Conservation (phyloP, 2,797 vertebrate species). For the Melanotaenia boesemani region DNA sequence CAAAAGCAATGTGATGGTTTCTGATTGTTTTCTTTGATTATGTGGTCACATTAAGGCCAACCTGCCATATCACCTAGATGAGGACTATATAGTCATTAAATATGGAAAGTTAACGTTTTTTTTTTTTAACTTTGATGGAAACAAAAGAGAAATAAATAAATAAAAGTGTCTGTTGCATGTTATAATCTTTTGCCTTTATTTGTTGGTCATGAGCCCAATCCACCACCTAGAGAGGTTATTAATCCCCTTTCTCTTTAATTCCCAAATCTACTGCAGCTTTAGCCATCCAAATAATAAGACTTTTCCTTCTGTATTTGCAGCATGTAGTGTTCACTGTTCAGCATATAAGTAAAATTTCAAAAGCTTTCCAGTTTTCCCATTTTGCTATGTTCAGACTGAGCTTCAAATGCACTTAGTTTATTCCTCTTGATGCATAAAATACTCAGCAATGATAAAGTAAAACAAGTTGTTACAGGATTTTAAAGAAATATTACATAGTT, state of each 20-base stretch:
- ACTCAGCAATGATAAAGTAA: not conserved
- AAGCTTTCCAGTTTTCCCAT: not conserved
- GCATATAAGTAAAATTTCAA: not conserved
- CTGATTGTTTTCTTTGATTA: slow-evolving; percentile 4
- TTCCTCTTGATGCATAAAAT: not conserved
- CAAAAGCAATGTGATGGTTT: not conserved
- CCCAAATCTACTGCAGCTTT: too few relatives aligned
- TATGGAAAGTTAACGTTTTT: not conserved
- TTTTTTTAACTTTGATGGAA: not conserved
- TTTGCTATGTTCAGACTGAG: not conserved
- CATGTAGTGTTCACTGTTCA: too few relatives aligned
- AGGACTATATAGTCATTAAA: not conserved
- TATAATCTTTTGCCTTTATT: too few relatives aligned
- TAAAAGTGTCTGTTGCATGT: too few relatives aligned
- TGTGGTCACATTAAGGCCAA: slow-evolving; percentile 3
- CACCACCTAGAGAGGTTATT: too few relatives aligned
- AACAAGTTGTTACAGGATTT: not conserved
- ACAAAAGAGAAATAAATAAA: not conserved
- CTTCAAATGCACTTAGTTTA: not conserved
- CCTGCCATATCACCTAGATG: not conserved
- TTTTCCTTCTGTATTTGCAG: too few relatives aligned
- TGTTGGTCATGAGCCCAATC: too few relatives aligned
- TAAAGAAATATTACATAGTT: not conserved
- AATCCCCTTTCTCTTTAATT: too few relatives aligned
- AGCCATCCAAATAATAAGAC: too few relatives aligned